A percentile compares a stretch with the other conserved stretches of the same genome.
Conservation (phyloP, 2,797 vertebrate genomes). For the Brachymystax lenok region DNA sequence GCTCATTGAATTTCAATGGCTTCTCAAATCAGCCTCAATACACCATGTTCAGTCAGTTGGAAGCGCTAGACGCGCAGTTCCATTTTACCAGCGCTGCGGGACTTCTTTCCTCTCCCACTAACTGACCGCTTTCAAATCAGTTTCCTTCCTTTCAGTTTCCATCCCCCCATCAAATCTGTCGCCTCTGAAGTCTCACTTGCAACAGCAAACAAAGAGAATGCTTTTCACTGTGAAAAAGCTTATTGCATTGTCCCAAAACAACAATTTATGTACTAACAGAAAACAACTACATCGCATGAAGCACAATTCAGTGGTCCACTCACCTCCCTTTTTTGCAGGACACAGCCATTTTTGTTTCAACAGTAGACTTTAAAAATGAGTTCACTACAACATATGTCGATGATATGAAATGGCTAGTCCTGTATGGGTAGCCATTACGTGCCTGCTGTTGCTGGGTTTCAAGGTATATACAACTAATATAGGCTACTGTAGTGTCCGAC, state of each 20-base stretch:
- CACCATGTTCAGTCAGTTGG: not conserved
- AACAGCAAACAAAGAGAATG: not conserved
- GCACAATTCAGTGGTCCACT: no score
- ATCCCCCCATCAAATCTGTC: not conserved
- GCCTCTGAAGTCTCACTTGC: not conserved
- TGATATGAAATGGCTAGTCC: not conserved
- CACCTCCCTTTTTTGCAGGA: no score
- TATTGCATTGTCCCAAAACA: not conserved
- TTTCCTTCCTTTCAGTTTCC: not conserved
- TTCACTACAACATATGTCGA: no score
- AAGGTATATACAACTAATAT: not conserved
- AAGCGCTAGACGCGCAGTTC: not conserved
- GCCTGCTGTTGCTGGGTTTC: not conserved
- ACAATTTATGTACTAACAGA: not conserved
- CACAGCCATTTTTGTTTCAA: no score
- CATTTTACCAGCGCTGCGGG: not conserved
- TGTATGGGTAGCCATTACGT: not conserved
- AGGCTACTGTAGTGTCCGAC: not conserved
- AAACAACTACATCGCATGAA: not conserved
- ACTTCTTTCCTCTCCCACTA: not conserved
- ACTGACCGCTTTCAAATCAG: not conserved
- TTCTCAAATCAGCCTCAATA: constrained; percentile 5
- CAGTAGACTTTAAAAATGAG: no score
- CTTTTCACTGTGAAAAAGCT: not conserved
- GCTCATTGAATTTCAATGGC: constrained; percentile 11